Evolutionary conservation across 2,113 vertebrate species (phyloP), one percentile per base, ranked within the genome.

Genomic region (Hystrix brachyura): DNA sequence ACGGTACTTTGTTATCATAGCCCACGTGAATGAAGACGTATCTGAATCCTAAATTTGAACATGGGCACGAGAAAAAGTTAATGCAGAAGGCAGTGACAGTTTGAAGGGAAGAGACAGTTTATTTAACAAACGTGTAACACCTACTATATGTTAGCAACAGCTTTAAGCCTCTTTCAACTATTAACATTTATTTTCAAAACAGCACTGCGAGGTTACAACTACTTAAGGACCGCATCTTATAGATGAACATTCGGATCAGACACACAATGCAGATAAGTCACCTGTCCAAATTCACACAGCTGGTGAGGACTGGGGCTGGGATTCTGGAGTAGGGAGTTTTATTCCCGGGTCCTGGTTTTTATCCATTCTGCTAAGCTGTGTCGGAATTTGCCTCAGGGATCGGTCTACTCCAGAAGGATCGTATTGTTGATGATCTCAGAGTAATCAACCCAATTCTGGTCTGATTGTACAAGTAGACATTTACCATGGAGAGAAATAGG

Each of bases 61-160:
- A 60, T 3, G 85, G 51, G 64, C 7, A 93, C 60, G 19, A 96
- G 27, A 95, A 53, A 92, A 97, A 98, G 67, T 65, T 95, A 97
- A 96, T 95, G 60, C 59, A 96, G 93, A 57, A 90, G 93, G 94
- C 97, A 94, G 79, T 74, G 92, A 71, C 62, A 64, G 19, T 82
- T 97, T 96, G 76, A 14, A 72, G 23, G 86, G 62, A 80, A 80
- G 96, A 38, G 17, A 88, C 67, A 88, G n/a, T 90, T 86, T 74
- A 85, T 65, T 96, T 29, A 86, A 53, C 29, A 92, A 94, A 93
- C 79, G 34, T 1, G 17, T 12, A n/a, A 21, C 46, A 79, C 53
- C 94, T 71, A 19, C 18, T 71, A 14, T 19, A 17, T 90, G 53
- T 38, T 59, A 80, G 69, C 19, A 78, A 67, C 38, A 57, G 32